A percentile compares a stretch with the other conserved stretches of the same genome.
Evolutionary conservation across 2,797 vertebrate species (phyloP).

Genomic region (Gallirallus australis): DNA sequence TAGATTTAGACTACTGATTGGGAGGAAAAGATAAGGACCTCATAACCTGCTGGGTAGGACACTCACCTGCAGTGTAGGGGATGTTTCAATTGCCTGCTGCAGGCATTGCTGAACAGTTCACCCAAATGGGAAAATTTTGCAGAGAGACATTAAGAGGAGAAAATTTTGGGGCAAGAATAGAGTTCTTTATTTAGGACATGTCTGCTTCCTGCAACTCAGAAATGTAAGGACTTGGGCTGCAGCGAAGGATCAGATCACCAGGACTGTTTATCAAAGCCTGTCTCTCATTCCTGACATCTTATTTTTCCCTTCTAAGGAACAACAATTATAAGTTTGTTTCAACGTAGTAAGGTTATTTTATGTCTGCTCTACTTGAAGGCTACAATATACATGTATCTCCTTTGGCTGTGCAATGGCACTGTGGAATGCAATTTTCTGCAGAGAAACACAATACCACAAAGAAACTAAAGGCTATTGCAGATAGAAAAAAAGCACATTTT

Average conservation of each 20-base stretch:
- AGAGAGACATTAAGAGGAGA: not conserved
- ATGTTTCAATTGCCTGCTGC: not conserved
- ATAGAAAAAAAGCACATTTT: not conserved
- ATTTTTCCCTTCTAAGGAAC: not conserved
- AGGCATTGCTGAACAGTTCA: not conserved
- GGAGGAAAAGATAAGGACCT: not conserved
- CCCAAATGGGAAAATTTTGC: not conserved
- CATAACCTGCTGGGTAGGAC: not conserved
- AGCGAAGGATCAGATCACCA: not conserved
- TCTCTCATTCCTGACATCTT: not conserved
- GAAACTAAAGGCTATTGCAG: not conserved
- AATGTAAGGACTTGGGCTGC: not conserved
- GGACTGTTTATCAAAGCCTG: not conserved
- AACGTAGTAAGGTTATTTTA: not conserved
- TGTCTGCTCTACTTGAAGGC: not conserved
- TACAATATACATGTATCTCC: not conserved
- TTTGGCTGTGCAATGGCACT: not conserved
- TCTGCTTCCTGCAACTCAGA: not conserved
- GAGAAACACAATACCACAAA: not conserved
- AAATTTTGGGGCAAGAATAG: not conserved
- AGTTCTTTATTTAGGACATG: not conserved
- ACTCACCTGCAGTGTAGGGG: accelerated
- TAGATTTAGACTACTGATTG: not conserved
- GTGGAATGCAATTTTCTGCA: not conserved
- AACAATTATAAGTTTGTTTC: not conserved